phyloP scores from a whole-genome alignment of 2,888 invertebrate species.

The Drosophila tanythrix region DNA sequence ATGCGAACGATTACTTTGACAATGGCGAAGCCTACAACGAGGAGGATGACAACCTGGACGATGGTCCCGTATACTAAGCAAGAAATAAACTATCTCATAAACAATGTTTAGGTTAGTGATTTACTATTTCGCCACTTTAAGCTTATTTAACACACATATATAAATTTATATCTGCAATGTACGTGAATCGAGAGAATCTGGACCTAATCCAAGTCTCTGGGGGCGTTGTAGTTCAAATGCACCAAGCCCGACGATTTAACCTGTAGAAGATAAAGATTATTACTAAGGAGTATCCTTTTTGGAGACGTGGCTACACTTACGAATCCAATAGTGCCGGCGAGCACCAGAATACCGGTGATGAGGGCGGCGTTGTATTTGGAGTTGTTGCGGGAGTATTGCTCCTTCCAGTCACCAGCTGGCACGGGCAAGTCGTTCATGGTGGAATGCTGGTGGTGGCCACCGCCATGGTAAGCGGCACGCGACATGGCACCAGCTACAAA shows the following conservation, averaged over 20 bases:
- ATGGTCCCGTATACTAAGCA: slow-evolving; percentile 90
- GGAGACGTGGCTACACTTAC: slow-evolving; percentile 61
- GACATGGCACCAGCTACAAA: slow-evolving; percentile 80
- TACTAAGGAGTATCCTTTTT: neutral
- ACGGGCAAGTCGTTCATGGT: slow-evolving; percentile 92
- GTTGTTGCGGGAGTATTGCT: slow-evolving; percentile 88
- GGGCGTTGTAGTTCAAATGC: slow-evolving; percentile 88
- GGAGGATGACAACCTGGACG: slow-evolving; percentile 93
- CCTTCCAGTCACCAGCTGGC: slow-evolving; percentile 92
- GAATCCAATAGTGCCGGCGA: slow-evolving; percentile 83
- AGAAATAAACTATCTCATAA: slow-evolving; percentile 36
- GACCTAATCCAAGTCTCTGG: slow-evolving; percentile 86
- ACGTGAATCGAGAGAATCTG: slow-evolving; percentile 25
- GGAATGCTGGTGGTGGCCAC: slow-evolving; percentile 68
- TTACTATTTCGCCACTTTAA: slow-evolving; percentile 69
- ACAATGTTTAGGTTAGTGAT: slow-evolving; percentile 56
- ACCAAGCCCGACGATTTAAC: slow-evolving; percentile 88
- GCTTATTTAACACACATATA: slow-evolving; percentile 70
- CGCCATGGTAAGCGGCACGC: slow-evolving; percentile 82
- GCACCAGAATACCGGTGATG: slow-evolving; percentile 86
- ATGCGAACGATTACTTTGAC: slow-evolving; percentile 94
- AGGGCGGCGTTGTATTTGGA: slow-evolving; percentile 89
- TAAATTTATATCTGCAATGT: slow-evolving; percentile 42
- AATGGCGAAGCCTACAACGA: slow-evolving; percentile 95
- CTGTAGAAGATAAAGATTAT: slow-evolving; percentile 83